Conservation (phyloP, 1,140 invertebrate species). For the Cheumatopsyche charites region DNA sequence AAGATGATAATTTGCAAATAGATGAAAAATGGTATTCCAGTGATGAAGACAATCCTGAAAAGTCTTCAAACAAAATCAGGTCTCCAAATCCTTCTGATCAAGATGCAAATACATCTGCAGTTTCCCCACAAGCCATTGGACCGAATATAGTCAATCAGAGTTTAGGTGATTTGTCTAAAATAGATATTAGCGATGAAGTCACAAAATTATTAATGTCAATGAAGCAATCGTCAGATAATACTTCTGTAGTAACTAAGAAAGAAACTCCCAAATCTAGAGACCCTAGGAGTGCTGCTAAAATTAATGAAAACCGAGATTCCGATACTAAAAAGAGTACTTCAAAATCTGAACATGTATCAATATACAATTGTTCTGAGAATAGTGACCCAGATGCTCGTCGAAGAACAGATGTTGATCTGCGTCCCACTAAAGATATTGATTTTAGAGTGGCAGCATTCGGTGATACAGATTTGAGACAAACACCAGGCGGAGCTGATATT, state of each 20-base stretch:
- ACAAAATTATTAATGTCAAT: constrained; percentile 70
- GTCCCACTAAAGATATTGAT: constrained; percentile 59
- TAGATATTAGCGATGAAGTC: constrained; percentile 75
- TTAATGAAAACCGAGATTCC: constrained; percentile 44
- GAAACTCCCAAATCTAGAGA: constrained; percentile 45
- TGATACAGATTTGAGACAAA: constrained; percentile 63
- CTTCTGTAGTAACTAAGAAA: constrained; percentile 51
- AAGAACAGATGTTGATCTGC: constrained; percentile 65
- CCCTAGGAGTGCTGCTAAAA: constrained; percentile 48
- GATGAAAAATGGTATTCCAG: constrained; percentile 81
- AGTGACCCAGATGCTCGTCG: constrained; percentile 58
- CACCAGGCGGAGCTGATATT: constrained; percentile 66
- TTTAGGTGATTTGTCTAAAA: constrained; percentile 73
- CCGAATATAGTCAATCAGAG: constrained; percentile 67
- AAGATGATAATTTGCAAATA: constrained; percentile 62
- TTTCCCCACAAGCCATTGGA: constrained; percentile 53
- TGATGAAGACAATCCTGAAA: constrained; percentile 66
- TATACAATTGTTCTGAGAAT: constrained; percentile 60
- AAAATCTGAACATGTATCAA: constrained; percentile 55
- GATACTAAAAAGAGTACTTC: constrained; percentile 49
- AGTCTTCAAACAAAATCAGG: constrained; percentile 51
- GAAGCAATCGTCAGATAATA: constrained; percentile 54
- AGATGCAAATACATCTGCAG: constrained; percentile 46
- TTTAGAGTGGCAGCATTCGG: constrained; percentile 58
- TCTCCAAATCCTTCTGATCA: constrained; percentile 52